Evolutionary conservation across 1,140 invertebrate species (phyloP).

Genomic region (Heliconius congener): DNA sequence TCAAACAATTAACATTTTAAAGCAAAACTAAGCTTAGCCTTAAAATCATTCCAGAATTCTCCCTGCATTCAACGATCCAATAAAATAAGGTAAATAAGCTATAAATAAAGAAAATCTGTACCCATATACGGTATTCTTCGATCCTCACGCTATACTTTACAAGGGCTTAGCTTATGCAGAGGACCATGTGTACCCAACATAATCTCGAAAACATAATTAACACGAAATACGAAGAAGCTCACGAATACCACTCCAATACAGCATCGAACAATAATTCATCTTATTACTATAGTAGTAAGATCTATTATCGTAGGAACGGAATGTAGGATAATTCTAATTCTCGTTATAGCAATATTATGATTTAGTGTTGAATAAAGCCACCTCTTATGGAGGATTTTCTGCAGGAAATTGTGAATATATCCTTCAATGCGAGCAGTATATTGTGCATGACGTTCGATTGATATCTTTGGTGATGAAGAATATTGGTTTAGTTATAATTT

Average conservation of each 20-base stretch:
- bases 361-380: conserved; percentile 38
- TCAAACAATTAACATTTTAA: too few relatives aligned
- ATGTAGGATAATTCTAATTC: conserved; percentile 22
- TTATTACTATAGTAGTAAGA: not conserved
- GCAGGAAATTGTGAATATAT: conserved; percentile 25
- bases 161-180: conserved; percentile 4
- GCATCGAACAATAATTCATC: not conserved
- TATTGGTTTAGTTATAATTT: too few relatives aligned
- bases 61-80: not conserved
- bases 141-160: not conserved
- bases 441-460: conserved; percentile 2
- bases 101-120: not conserved
- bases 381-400: conserved; percentile 26
- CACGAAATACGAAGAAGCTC: conserved; percentile 19
- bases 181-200: conserved; percentile 12
- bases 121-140: not conserved
- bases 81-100: not conserved
- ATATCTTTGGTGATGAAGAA: not conserved
- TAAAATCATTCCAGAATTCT: not conserved
- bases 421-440: conserved; percentile 1
- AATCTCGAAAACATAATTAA: conserved; percentile 25
- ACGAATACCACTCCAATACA: not conserved
- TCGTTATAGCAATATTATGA: conserved; percentile 39
- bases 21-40: too few relatives aligned
- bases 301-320: not conserved